Evolutionary conservation across 2,888 invertebrate genomes (phyloP), one percentile per base, ranked within the genome.

Genomic region (Coelopa pilipes): DNA sequence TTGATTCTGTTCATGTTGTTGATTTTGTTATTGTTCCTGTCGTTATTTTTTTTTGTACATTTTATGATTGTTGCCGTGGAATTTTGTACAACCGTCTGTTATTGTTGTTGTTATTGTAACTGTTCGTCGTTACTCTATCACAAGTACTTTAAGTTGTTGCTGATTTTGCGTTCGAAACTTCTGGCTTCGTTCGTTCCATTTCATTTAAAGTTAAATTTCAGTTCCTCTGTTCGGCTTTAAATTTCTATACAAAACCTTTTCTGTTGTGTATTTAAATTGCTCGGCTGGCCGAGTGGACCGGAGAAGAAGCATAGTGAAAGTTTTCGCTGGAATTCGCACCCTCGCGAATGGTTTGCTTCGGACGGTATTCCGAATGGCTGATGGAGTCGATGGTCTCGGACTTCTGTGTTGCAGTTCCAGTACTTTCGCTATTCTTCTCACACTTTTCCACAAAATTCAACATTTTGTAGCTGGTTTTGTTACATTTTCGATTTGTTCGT

Each of bases 21-120:
- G 74, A 74, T 75, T 68, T 76, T 74, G 74, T 77, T 74, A 73
- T 77, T 77, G 76, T 62, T 60, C 45, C n/a, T n/a, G 63, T 72
- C 65, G 57, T 68, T 69, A 34, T 62, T 63, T 47, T 66, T n/a
- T n/a, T n/a, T n/a, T n/a, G n/a, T n/a, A n/a, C n/a, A n/a, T n/a
- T n/a, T n/a, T n/a, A n/a, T n/a, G n/a, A n/a, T n/a, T 34, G 34
- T 34, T 34, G 34, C 34, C 34, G 4, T 70, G 70, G 62, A 70
- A n/a, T n/a, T n/a, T 62, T 49, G 70, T 60, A 60, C 70, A 70
- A 46, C 49, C 50, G 49, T 62, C 59, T 59, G 34, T 34, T 73
- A 60, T 59, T 59, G 59, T 47, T 34, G 47, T 66, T 76, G 74
- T 75, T 75, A 70, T 76, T 74, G 74, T 77, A 73, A 73, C 76